Conservation (phyloP, 2,888 invertebrate species). For the Gastracanthus pulcherrimus region DNA sequence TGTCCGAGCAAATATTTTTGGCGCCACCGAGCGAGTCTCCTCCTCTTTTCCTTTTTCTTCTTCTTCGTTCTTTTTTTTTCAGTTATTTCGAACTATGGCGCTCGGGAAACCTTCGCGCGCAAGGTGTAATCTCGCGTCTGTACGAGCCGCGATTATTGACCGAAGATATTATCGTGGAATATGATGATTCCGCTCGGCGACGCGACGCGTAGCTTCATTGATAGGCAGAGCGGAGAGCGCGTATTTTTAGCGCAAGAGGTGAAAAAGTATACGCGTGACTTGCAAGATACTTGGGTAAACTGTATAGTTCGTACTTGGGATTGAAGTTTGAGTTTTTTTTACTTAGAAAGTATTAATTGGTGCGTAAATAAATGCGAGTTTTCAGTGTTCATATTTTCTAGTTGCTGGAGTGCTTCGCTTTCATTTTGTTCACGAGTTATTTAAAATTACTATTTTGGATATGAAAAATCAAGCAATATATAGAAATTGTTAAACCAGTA, state of each 20-base stretch:
- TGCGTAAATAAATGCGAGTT: too few relatives aligned
- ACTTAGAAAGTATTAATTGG: too few relatives aligned
- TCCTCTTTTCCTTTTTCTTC: too few relatives aligned
- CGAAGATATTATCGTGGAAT: constrained; percentile 69
- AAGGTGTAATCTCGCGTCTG: constrained; percentile 8
- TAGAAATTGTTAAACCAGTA: too few relatives aligned
- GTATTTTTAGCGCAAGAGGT: constrained; percentile 41
- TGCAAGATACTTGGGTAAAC: constrained; percentile 14
- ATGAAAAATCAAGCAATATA: too few relatives aligned
- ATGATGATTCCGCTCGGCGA: constrained; percentile 28
- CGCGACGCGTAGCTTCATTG: constrained; percentile 60
- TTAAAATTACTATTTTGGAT: too few relatives aligned
- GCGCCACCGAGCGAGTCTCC: constrained; percentile 63
- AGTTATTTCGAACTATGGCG: background rate
- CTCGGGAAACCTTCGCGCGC: constrained; percentile 1
- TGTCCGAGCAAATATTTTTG: constrained; percentile 71
- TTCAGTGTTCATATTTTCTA: too few relatives aligned
- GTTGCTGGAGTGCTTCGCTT: too few relatives aligned
- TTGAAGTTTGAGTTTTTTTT: background rate
- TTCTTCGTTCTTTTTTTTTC: too few relatives aligned
- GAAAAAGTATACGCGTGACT: constrained; percentile 3
- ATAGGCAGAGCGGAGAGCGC: constrained; percentile 45
- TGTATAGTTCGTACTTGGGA: constrained; percentile 28
- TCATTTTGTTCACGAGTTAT: background rate
- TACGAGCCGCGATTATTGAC: constrained; percentile 70